These are phyloP conservation scores for Anthopleura sola DNA, from an alignment of 64 coral and sea anemone species.

Conservation along the genomic window DNA sequence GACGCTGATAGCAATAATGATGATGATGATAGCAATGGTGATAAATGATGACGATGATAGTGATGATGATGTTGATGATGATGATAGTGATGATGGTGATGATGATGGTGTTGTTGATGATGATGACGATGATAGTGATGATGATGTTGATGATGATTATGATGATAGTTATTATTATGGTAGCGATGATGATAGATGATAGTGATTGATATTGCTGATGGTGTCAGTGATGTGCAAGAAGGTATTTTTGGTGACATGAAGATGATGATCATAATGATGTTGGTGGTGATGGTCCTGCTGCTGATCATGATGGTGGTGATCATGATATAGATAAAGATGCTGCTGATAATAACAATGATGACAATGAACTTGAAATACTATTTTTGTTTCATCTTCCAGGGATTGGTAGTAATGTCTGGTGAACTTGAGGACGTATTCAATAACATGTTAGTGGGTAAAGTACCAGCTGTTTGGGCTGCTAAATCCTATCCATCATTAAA, in stretches of 20 bases:
- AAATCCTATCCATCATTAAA: slow-evolving; percentile 97
- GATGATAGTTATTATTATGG: background rate
- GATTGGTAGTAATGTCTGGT: slow-evolving; percentile 95
- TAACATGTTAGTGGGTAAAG: slow-evolving; percentile 95
- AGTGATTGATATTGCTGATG: too few relatives aligned
- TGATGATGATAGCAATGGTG: background rate
- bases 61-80: background rate
- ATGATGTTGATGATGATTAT: background rate
- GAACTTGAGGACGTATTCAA: slow-evolving; percentile 99
- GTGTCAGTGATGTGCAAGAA: too few relatives aligned
- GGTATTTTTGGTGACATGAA: too few relatives aligned
- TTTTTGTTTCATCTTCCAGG: too few relatives aligned
- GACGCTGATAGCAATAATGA: background rate
- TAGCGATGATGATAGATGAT: background rate
- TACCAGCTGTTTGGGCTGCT: slow-evolving; percentile 94
- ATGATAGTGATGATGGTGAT: background rate
- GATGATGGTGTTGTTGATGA: background rate
- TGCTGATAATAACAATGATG: background rate
- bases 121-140: background rate
- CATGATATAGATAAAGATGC: background rate
- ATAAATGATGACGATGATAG: background rate
- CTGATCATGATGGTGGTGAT: background rate
- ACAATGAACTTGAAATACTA: too few relatives aligned
- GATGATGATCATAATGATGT: background rate
- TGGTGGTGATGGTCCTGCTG: background rate